These are phyloP conservation scores for Cathartes aura DNA, from an alignment of 2,113 vertebrate genomes.

Conservation along the genomic window DNA sequence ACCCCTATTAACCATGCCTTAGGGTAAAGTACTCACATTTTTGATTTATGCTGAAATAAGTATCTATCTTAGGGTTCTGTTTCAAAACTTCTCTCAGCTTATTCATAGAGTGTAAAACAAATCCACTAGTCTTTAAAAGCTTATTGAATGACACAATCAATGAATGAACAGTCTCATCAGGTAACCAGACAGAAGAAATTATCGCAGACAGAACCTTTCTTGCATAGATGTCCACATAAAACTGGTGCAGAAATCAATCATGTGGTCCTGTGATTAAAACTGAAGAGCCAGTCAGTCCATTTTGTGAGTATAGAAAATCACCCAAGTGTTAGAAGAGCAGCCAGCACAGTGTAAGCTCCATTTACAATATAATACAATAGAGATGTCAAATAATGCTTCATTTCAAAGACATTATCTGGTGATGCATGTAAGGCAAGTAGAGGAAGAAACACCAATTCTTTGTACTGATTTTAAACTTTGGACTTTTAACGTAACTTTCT, in stretches of 20 bases:
- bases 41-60: constrained; percentile 44
- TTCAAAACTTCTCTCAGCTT: constrained; percentile 9
- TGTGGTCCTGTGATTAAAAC: background rate
- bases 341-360: background rate
- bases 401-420: background rate
- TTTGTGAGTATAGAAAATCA: background rate
- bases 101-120: constrained; percentile 20
- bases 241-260: background rate
- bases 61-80: background rate
- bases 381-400: background rate
- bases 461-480: background rate
- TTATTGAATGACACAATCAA: background rate
- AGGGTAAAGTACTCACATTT: background rate
- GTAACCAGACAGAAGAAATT: constrained; percentile 12
- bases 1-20: background rate
- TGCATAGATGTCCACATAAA: background rate
- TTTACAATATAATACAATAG: background rate
- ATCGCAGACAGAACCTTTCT: background rate
- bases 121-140: background rate
- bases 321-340: background rate
- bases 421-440: background rate
- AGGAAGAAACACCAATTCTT: background rate
- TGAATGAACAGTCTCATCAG: constrained; percentile 4
- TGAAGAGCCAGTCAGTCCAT: background rate
- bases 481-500: background rate